These are phyloP conservation scores for Phengaris alcon DNA, from an alignment of 2,888 invertebrate genomes.

Conservation along the genomic window DNA sequence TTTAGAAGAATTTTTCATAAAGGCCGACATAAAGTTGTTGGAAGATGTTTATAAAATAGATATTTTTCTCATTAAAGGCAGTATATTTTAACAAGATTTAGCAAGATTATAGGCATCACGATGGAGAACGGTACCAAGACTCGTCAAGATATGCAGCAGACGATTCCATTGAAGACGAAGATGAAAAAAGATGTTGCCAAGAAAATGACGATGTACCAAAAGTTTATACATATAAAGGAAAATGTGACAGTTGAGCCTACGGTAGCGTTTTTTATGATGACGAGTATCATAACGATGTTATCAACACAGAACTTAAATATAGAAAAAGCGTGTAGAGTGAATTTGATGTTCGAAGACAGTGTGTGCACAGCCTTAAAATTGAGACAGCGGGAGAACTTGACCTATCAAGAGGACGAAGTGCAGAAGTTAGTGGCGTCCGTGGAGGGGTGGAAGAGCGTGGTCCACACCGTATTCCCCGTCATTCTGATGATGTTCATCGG, in stretches of 20 bases:
- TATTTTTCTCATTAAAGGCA: not conserved
- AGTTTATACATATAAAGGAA: not conserved
- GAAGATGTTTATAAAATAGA: no score
- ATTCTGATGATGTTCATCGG: conserved; percentile 70
- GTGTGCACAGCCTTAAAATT: conserved; percentile 85
- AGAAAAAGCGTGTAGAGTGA: conserved; percentile 91
- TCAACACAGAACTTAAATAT: conserved; percentile 90
- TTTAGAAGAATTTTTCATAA: no score
- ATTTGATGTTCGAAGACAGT: conserved; percentile 82
- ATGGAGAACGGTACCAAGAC: not conserved
- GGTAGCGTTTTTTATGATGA: conserved; percentile 77
- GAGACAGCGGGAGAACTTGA: conserved; percentile 83
- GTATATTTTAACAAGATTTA: not conserved
- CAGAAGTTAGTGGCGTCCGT: conserved; percentile 77
- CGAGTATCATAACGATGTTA: conserved; percentile 82
- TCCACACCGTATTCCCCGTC: conserved; percentile 59
- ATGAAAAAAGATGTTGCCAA: not conserved
- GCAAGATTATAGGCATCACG: not conserved
- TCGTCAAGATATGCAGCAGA: conserved; percentile 10
- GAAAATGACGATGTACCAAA: not conserved
- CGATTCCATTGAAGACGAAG: not conserved
- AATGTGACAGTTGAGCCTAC: conserved; percentile 16
- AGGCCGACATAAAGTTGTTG: no score
- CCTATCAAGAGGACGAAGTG: conserved; percentile 81
- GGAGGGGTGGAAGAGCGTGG: conserved; percentile 75